Conservation (phyloP, 2,888 invertebrate species). For the Sipunculus nudus region DNA sequence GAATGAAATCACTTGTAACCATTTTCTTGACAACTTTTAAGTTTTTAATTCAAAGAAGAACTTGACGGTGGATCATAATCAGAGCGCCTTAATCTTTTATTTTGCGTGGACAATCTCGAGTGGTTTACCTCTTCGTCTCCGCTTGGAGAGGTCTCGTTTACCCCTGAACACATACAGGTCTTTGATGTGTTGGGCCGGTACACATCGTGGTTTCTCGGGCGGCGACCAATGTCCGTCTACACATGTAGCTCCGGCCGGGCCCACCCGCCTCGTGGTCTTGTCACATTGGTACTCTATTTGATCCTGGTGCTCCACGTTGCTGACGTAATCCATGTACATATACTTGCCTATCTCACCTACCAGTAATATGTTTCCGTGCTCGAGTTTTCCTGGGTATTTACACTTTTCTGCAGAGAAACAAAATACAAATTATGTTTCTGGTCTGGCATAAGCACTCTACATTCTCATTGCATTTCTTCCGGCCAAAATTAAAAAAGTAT, state of each 20-base stretch:
- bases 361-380: slow-evolving; percentile 87
- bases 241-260: slow-evolving; percentile 87
- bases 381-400: slow-evolving; percentile 88
- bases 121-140: too few species aligned
- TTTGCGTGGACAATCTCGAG: too few species aligned
- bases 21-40: too few species aligned
- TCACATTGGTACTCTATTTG: slow-evolving; percentile 59
- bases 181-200: slow-evolving; percentile 35
- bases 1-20: too few species aligned
- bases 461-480: too few species aligned
- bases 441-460: too few species aligned
- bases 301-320: slow-evolving; percentile 56
- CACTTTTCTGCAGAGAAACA: slow-evolving; percentile 77
- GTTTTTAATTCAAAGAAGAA: too few species aligned
- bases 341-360: slow-evolving; percentile 97
- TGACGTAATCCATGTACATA: slow-evolving; percentile 91
- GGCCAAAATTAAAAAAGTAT: too few species aligned
- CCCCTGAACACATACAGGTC: slow-evolving; percentile 33
- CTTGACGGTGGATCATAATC: too few species aligned
- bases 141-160: slow-evolving; percentile 7
- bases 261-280: slow-evolving; percentile 59
- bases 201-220: slow-evolving; percentile 68
- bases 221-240: slow-evolving; percentile 95
- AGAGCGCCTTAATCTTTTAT: too few species aligned
- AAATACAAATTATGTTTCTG: neutral